Evolutionary conservation across 2,113 vertebrate species (phyloP).

Genomic region (Tichodroma muraria): DNA sequence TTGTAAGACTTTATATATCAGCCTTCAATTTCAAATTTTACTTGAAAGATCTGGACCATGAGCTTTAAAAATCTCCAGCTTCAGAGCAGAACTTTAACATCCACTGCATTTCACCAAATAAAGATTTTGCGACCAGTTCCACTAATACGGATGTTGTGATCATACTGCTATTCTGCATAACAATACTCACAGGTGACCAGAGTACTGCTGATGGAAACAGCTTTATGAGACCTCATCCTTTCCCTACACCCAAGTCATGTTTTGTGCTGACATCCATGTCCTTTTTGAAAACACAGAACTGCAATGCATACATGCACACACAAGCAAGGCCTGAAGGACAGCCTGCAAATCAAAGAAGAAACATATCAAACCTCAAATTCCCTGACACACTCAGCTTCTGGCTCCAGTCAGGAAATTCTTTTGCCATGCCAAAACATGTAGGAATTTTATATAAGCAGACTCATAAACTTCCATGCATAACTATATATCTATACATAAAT

Average conservation of each 20-base stretch:
- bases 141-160: background rate
- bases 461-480: background rate
- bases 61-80: background rate
- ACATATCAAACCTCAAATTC: background rate
- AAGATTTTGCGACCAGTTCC: background rate
- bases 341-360: background rate
- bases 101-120: background rate
- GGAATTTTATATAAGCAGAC: background rate
- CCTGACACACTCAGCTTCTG: background rate
- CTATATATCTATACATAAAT: background rate
- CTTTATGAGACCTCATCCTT: background rate
- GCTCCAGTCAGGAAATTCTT: background rate
- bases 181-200: background rate
- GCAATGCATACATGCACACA: fast-evolving
- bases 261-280: background rate
- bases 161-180: background rate
- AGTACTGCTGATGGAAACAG: background rate
- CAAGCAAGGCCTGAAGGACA: background rate
- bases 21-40: background rate
- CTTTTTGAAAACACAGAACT: background rate
- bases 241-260: background rate
- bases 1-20: background rate
- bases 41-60: background rate
- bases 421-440: background rate
- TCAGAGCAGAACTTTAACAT: background rate